Base-by-base conservation (phyloP, 2,113 vertebrate genomes). In the Epinephelus fuscoguttatus region DNA sequence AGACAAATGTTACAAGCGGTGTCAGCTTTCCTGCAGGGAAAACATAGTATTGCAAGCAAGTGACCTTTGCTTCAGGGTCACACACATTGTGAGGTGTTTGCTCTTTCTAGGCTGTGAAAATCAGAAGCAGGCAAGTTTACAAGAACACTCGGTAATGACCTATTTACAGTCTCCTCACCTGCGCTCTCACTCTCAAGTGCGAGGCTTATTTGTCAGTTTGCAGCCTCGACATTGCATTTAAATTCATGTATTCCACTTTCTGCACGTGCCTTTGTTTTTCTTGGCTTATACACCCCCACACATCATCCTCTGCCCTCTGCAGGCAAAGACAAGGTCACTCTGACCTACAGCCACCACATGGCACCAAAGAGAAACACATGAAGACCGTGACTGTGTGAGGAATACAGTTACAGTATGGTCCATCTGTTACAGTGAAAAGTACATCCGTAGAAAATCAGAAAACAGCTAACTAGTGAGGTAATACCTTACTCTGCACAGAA, bases 261-360 rank as follows among this genome's bases (percentile, higher is more conserved):
- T 75, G 82, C 67, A 75, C 23, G 15, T 47, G 30, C 30, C 4
- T 52, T 52, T 80, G 25, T 77, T 66, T 56, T 61, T 57, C 57
- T 62, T 66, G 21, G 47, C 37, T 60, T 27, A 33, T 27, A 33
- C 30, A 12, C 47, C 63, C 10, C 3, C 72, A 52, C 81, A 61
- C 78, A 27, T 49, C 84, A 62, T 74, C 79, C 59, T 72, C 56
- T 89, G 83, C 84, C 83, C 88, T 85, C 79, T 74, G 85, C 70
- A 88, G 86, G 68, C 33, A 37, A 78, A 63, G 47, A 61, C 88
- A 92, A 94, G 90, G 92, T 94, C 91, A 91, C 64, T 25, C 59
- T 89, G 87, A 93, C 92, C 91, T 86, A 19, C 85, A 80, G 42
- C 78, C 66, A 78, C 68, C 75, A 60, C 78, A 72, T 66, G 61